These are phyloP conservation scores for Leucophenga varia DNA, from an alignment of 1,140 invertebrate species.

Conservation along the genomic window DNA sequence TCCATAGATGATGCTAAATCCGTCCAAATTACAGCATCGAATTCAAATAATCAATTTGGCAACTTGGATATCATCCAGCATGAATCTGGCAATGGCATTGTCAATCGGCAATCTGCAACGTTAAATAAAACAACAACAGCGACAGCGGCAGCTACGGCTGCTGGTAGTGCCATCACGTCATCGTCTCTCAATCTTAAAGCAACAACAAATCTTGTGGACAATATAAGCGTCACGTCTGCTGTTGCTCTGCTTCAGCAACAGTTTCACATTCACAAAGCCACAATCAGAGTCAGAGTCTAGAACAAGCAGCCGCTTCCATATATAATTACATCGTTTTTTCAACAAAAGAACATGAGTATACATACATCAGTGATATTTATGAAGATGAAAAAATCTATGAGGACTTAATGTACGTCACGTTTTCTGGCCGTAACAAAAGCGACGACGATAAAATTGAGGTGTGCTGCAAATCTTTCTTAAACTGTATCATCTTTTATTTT, in stretches of 20 bases:
- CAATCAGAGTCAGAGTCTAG: constrained; percentile 34
- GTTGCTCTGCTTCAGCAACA: no score
- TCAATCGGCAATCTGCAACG: constrained; percentile 3
- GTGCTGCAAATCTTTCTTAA: constrained; percentile 33
- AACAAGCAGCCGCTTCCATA: constrained; percentile 41
- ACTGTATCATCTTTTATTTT: no score
- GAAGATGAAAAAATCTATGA: constrained; percentile 83
- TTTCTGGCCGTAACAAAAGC: no score
- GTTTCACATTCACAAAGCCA: no score
- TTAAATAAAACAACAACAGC: background rate
- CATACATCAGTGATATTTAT: constrained; percentile 48
- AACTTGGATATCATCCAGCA: background rate
- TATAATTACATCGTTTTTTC: constrained; percentile 42
- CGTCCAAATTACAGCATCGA: constrained; percentile 13
- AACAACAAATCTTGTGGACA: no score
- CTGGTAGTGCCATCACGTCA: constrained; percentile 19
- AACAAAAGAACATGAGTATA: constrained; percentile 41
- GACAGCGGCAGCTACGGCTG: constrained; percentile 1
- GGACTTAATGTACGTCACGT: constrained; percentile 83
- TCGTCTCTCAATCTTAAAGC: constrained; percentile 21
- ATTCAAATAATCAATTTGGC: background rate
- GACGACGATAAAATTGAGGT: constrained; percentile 64
- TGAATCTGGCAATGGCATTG: background rate
- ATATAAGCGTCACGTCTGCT: no score
- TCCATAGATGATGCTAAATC: constrained; percentile 27